These are phyloP conservation scores for Clusia tigrina DNA, from an alignment of 2,888 invertebrate species.

Conservation along the genomic window DNA sequence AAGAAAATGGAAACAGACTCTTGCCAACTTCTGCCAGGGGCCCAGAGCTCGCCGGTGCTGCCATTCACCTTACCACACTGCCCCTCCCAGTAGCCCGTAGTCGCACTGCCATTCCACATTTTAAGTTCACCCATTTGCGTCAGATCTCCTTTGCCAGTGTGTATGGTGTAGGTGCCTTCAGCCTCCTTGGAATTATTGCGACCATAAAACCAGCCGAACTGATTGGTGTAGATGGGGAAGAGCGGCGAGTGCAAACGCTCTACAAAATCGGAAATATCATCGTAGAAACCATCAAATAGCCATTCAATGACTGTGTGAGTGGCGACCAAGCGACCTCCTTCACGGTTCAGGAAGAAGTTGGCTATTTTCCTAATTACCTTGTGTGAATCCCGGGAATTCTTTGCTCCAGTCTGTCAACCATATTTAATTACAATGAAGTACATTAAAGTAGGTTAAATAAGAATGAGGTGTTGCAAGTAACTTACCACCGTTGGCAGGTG, in stretches of 20 bases:
- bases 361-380: conserved; percentile 64
- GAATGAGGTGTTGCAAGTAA: conserved; percentile 42
- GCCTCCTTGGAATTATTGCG: conserved; percentile 76
- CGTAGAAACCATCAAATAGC: conserved; percentile 82
- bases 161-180: conserved; percentile 80
- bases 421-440: background rate
- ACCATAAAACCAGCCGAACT: conserved; percentile 84
- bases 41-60: conserved; percentile 82
- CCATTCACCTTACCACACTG: conserved; percentile 76
- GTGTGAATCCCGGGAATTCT: conserved; percentile 66
- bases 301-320: conserved; percentile 72
- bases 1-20: conserved; percentile 73
- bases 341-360: conserved; percentile 67
- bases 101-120: conserved; percentile 72
- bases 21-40: conserved; percentile 67
- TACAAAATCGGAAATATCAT: conserved; percentile 71
- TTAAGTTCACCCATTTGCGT: conserved; percentile 72
- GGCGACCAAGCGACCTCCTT: conserved; percentile 66
- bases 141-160: conserved; percentile 74
- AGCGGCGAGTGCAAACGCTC: conserved; percentile 65
- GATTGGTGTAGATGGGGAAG: conserved; percentile 70
- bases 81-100: conserved; percentile 68
- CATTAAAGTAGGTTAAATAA: background rate
- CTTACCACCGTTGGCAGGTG: conserved; percentile 80
- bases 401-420: conserved; percentile 69